A percentile compares a stretch with the other conserved stretches of the same genome.
Conservation (phyloP, 2,797 vertebrate species). For the Pelodytes ibericus region DNA sequence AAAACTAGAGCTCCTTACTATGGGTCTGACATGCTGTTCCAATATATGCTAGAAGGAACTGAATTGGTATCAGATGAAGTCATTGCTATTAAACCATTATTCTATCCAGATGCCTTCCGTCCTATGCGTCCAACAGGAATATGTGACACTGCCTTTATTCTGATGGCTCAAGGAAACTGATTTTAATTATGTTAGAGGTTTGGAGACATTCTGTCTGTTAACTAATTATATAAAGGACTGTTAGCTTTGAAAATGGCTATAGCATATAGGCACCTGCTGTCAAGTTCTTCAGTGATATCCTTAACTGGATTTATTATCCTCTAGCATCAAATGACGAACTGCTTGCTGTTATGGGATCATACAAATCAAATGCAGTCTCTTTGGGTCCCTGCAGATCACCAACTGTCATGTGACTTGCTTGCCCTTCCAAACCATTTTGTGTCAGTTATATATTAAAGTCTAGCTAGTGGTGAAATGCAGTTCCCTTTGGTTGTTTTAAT, state of each 20-base stretch:
- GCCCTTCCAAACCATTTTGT: too few relatives aligned
- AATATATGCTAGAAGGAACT: neutral
- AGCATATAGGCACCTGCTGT: neutral
- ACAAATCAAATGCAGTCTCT: neutral
- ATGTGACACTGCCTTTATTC: neutral
- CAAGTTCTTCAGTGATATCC: neutral
- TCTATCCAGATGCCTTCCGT: neutral
- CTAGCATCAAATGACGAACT: neutral
- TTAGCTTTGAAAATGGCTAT: neutral
- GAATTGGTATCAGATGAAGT: neutral
- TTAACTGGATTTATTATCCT: neutral
- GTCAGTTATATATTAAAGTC: too few relatives aligned
- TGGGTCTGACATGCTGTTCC: too few relatives aligned
- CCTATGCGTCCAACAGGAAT: neutral
- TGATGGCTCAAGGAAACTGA: neutral
- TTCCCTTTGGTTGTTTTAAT: too few relatives aligned
- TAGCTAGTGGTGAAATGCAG: too few relatives aligned
- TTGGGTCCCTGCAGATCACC: too few relatives aligned
- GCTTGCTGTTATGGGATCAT: neutral
- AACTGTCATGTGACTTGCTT: too few relatives aligned
- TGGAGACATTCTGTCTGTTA: slow-evolving; percentile 7
- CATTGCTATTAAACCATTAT: neutral
- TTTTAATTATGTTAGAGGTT: slow-evolving; percentile 12
- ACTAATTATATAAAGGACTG: slow-evolving; percentile 4
- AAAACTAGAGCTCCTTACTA: too few relatives aligned